These are phyloP conservation scores for Zygaena filipendulae DNA, from an alignment of 2,888 invertebrate species.

Conservation along the genomic window DNA sequence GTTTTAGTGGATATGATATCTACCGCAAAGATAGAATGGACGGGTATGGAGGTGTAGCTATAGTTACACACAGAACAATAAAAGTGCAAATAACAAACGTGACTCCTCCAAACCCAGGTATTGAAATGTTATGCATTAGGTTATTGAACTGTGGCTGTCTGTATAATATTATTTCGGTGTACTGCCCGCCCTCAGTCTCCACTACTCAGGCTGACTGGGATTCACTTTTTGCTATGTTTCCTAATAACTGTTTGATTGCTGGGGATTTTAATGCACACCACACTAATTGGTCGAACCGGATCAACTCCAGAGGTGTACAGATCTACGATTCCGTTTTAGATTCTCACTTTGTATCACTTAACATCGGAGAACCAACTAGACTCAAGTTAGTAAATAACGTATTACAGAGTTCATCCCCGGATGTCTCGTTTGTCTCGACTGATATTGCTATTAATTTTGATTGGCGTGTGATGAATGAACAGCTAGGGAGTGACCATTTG, in stretches of 20 bases:
- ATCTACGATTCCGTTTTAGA: conserved; percentile 16
- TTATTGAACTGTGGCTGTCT: conserved; percentile 15
- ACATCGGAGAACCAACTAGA: conserved; percentile 10
- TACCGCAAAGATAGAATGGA: conserved; percentile 11
- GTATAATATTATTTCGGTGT: conserved; percentile 16
- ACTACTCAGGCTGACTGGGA: conserved; percentile 18
- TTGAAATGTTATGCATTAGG: conserved; percentile 15
- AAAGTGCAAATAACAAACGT: not conserved
- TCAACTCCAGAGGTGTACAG: conserved; percentile 15
- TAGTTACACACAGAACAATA: conserved; percentile 10
- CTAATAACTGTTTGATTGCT: too few relatives aligned
- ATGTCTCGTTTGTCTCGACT: conserved; percentile 7
- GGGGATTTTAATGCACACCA: conserved; percentile 23
- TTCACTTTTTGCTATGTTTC: conserved; percentile 12
- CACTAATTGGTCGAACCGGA: conserved; percentile 18
- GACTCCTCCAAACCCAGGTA: conserved; percentile 5
- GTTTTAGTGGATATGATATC: conserved; percentile 10
- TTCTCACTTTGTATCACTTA: conserved; percentile 11
- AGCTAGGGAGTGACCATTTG: too few relatives aligned
- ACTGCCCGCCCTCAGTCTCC: conserved; percentile 14
- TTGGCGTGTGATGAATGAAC: conserved; percentile 12
- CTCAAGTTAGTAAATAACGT: conserved; percentile 8
- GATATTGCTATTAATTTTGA: conserved; percentile 9
- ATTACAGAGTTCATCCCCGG: conserved; percentile 8
- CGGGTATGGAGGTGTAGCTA: conserved; percentile 12